Evolutionary conservation across 2,797 vertebrate genomes (phyloP).

Genomic region (Nyctibius grandis): DNA sequence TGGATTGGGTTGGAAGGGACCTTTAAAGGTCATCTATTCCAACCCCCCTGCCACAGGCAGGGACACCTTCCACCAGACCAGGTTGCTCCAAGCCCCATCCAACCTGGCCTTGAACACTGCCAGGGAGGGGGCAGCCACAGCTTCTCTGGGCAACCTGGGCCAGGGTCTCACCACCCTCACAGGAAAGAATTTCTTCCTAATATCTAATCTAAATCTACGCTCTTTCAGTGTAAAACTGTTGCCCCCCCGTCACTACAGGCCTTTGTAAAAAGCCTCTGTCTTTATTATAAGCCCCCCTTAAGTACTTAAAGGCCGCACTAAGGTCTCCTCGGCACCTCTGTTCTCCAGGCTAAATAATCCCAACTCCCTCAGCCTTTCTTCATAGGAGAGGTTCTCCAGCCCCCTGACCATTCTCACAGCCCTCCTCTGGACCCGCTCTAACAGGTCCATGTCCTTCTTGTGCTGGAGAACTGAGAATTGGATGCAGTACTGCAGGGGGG

Average conservation of each 20-base stretch:
- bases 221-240: neutral
- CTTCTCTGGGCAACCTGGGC: no score
- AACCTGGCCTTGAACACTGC: neutral
- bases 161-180: neutral
- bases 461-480: neutral
- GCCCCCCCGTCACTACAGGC: neutral
- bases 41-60: no score
- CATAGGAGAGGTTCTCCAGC: rapidly evolving
- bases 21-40: neutral
- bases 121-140: neutral
- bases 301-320: neutral
- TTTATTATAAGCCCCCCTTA: neutral
- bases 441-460: neutral
- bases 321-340: neutral
- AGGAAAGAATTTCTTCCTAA: neutral
- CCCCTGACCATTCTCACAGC: rapidly evolving
- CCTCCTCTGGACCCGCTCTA: rapidly evolving
- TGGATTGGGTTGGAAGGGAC: neutral
- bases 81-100: neutral
- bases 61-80: no score
- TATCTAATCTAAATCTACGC: neutral
- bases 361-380: neutral
- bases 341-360: neutral
- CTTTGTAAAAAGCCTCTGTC: rapidly evolving
- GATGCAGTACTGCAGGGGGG: rapidly evolving